These are phyloP conservation scores for Sminthopsis crassicaudata DNA, from an alignment of 2,113 vertebrate species.

Conservation along the genomic window DNA sequence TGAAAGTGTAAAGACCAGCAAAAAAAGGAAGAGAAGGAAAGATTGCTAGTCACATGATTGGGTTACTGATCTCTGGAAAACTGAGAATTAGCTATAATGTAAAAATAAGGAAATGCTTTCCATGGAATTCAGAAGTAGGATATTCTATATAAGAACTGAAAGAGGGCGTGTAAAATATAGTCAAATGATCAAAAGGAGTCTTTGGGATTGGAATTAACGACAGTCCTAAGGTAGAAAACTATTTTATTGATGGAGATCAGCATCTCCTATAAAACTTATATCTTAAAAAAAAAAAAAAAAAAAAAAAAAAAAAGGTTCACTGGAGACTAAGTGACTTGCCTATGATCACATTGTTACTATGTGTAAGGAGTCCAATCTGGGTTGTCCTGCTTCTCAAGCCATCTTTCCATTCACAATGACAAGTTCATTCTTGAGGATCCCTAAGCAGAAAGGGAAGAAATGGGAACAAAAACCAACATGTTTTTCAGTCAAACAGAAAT, in stretches of 20 bases:
- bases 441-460: not conserved
- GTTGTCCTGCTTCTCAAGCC: not conserved
- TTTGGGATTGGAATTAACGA: not conserved
- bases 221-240: not conserved
- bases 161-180: not conserved
- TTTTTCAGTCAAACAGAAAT: not conserved
- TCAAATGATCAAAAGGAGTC: not conserved
- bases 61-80: not conserved
- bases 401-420: not conserved
- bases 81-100: not conserved
- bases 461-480: not conserved
- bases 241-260: not conserved
- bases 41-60: not conserved
- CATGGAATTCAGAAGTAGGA: not conserved
- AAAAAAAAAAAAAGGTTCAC: not conserved
- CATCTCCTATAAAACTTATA: not conserved
- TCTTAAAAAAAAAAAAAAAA: not conserved
- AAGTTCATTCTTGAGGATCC: not conserved
- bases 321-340: not conserved
- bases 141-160: not conserved
- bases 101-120: not conserved
- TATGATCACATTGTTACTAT: not conserved
- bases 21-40: not conserved
- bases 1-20: not conserved
- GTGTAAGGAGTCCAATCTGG: not conserved